Percentiles rank a stretch among this genome's conserved stretches.
These are phyloP conservation scores for Lordiphosa stackelbergi DNA, from an alignment of 1,140 invertebrate species.

Conservation along the genomic window DNA sequence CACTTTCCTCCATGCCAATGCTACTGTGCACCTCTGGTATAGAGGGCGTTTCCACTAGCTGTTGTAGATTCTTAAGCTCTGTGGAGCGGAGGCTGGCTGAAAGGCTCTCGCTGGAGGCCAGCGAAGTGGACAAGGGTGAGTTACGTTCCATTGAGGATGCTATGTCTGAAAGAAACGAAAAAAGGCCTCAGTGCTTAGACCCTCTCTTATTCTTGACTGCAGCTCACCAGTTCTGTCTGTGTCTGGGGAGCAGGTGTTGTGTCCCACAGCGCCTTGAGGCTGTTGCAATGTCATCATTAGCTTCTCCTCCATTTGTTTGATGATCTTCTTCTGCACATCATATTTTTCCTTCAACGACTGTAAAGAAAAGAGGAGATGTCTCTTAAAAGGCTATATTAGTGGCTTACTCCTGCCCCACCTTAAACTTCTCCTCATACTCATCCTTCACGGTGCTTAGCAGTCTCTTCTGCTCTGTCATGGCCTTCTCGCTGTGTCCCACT, in stretches of 20 bases:
- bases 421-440: slow-evolving; percentile 79
- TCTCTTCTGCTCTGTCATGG: slow-evolving; percentile 79
- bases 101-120: slow-evolving; percentile 80
- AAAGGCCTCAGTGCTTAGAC: slow-evolving; percentile 37
- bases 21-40: slow-evolving; percentile 45
- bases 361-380: slow-evolving; percentile 6
- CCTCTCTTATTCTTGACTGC: background rate
- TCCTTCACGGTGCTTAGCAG: slow-evolving; percentile 78
- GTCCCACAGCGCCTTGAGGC: slow-evolving; percentile 77
- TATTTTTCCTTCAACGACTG: slow-evolving; percentile 85
- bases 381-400: background rate
- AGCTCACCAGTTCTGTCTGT: slow-evolving; percentile 72
- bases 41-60: slow-evolving; percentile 60
- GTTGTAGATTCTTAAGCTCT: slow-evolving; percentile 78
- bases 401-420: slow-evolving; percentile 58
- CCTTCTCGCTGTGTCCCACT: slow-evolving; percentile 78
- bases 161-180: slow-evolving; percentile 67
- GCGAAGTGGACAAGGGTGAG: slow-evolving; percentile 79
- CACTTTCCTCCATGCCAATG: slow-evolving; percentile 34
- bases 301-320: slow-evolving; percentile 83
- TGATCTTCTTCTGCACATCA: slow-evolving; percentile 82
- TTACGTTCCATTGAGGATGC: slow-evolving; percentile 77
- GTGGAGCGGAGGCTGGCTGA: slow-evolving; percentile 77
- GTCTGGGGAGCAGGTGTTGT: slow-evolving; percentile 65
- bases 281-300: slow-evolving; percentile 80